Evolutionary conservation across 2,797 vertebrate genomes (phyloP), one percentile per base, ranked within the genome.

Genomic region (Parotocinclus haroldoi): DNA sequence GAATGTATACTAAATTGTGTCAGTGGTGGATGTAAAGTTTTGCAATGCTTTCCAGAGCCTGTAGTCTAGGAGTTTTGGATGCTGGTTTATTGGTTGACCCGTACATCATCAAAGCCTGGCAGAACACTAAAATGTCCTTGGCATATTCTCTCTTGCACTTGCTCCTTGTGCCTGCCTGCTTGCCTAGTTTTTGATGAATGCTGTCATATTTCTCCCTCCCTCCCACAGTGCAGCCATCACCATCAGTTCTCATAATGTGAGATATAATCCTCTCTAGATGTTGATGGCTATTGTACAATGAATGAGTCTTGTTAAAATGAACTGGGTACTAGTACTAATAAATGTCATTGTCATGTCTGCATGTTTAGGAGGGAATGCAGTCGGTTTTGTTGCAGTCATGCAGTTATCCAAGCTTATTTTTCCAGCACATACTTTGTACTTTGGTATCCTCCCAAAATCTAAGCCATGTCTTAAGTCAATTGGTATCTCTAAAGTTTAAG

Each of bases 101-200:
- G 85, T 90, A 88, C 81, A 90, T 92, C 89, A 90, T 77, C 79
- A 77, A 80, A 70, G 71, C 63, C 71, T 89, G 88, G 89, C 89
- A 88, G 83, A 84, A 84, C 82, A 86, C 85, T 87, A 83, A 89
- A 92, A 90, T 82, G 89, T 88, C 88, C 88, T 92, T 91, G 89
- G 86, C 86, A 88, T 83, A 78, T 36, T 58, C 71, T 55, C 44
- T 52, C 66, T 75, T 75, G 76, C 81, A 76, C 82, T 82, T 79
- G 75, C 39, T 67, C 61, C 53, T 44, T 64, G 38, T 71, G 48
- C 49, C 40, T 63, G 58, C 67, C 53, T 63, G 58, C 67, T 48
- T 62, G 70, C 57, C 49, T 66, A 64, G 42, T 66, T 48, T 52
- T 59, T 72, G 74, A 74, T 69, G 62, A 80, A 89, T 87, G 85